Evolutionary conservation across 1,140 invertebrate genomes (phyloP), one percentile per base, ranked within the genome.

Genomic region (Drosophila nigrodunni): DNA sequence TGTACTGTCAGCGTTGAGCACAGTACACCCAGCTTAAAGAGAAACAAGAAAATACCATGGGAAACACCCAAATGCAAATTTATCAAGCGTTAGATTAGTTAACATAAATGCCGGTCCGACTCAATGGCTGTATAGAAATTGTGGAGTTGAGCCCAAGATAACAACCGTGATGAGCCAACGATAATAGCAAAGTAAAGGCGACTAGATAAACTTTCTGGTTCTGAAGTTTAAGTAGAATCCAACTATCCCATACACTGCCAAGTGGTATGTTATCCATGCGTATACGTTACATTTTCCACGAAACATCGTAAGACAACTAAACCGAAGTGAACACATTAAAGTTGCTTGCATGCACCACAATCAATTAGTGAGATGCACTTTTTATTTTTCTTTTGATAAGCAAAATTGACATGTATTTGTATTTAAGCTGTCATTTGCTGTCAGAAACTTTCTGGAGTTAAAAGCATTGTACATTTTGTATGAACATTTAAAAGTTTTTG

Each of bases 241-340:
- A 0, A 3, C 9, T 9, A 62, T 9, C 10, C 67, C 47, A 25
- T 11, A 10, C 2, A 60, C n/a, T 2, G 47, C 47, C 13, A 50
- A 52, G 2, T 35, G 21, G 43, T 61, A 61, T 7, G 57, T 35
- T 9, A 69, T 11, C 2, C 11, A 41, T 15, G 39, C 47, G 54
- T 39, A 68, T 4, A n/a, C 39, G 3, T 11, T 18, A 13, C 55
- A n/a, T 34, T 54, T 54, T 10, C 30, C n/a, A 7, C 8, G 11
- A 11, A 7, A 70, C 67, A 70, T 70, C 46, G 21, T 34, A 55
- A 55, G 8, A 21, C 34, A 11, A 55, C 35, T 55, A 9, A 55
- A 41, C 0, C 3, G 15, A 5, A 10, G 5, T 13, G 6, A 43
- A 7, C 0, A 21, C 15, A 3, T 34, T 34, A 1, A 2, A 21